Percentiles rank a stretch among this genome's conserved stretches.
Evolutionary conservation across 2,113 vertebrate species (phyloP).

Genomic region (Corythaeola cristata): DNA sequence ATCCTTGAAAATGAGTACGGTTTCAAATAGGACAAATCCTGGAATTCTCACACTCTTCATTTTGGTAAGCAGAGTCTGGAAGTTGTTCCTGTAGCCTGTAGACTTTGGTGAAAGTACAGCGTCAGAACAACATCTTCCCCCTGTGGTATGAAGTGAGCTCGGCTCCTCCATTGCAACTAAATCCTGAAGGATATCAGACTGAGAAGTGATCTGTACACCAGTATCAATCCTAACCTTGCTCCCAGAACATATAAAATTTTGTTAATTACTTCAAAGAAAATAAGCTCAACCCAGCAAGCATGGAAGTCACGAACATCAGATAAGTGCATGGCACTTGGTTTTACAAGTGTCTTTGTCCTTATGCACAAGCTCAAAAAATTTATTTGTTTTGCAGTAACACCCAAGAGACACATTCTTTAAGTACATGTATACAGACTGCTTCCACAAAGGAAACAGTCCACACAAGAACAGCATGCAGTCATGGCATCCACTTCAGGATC

Average conservation of each 20-base stretch:
- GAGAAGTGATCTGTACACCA: background rate
- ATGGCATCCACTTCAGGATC: background rate
- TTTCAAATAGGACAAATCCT: background rate
- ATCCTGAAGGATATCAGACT: background rate
- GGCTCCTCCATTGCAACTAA: background rate
- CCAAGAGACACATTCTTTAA: background rate
- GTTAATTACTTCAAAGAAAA: background rate
- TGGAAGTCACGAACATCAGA: background rate
- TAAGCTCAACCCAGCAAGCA: background rate
- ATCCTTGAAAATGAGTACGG: background rate
- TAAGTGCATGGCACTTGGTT: background rate
- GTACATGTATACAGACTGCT: background rate
- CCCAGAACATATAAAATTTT: background rate
- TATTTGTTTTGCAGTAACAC: conserved; percentile 8
- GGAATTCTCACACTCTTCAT: background rate
- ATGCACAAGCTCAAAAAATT: background rate
- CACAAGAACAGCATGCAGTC: background rate
- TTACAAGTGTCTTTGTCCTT: conserved; percentile 2
- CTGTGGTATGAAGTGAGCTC: background rate
- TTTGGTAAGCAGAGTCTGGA: background rate
- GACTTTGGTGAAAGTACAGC: background rate
- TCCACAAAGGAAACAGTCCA: background rate
- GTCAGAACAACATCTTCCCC: background rate
- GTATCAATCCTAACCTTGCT: background rate
- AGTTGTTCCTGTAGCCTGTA: background rate